Percentiles rank a stretch among this genome's conserved stretches.
phyloP scores from a whole-genome alignment of 2,888 invertebrate species.

The Campoplex nolae region DNA sequence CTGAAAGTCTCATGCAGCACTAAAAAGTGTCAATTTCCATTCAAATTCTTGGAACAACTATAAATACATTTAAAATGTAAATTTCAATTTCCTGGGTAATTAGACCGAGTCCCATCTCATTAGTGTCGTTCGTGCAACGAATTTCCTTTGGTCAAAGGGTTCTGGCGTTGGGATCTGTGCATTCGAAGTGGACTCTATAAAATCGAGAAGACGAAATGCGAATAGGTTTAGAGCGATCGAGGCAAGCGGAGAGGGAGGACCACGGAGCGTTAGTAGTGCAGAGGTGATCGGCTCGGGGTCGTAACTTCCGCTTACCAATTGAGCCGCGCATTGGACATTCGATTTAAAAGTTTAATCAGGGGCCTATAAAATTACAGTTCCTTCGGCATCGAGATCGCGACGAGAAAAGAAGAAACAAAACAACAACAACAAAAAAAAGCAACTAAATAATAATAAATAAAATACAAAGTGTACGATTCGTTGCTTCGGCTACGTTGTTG shows the following conservation, averaged over 20 bases:
- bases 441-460: slow-evolving; percentile 14
- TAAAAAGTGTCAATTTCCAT: no score
- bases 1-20: no score
- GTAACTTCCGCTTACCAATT: slow-evolving; percentile 83
- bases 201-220: slow-evolving; percentile 52
- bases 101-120: not conserved
- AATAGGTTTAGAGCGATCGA: slow-evolving; percentile 16
- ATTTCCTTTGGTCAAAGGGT: not conserved
- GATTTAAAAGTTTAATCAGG: slow-evolving; percentile 85
- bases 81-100: not conserved
- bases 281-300: slow-evolving; percentile 84
- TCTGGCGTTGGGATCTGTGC: slow-evolving; percentile 5
- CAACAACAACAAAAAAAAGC: no score
- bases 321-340: slow-evolving; percentile 81
- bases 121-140: not conserved
- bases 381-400: slow-evolving; percentile 61
- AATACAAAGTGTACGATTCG: slow-evolving; percentile 18
- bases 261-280: slow-evolving; percentile 83
- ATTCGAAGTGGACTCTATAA: slow-evolving; percentile 24
- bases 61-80: not conserved
- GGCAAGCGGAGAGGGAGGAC: slow-evolving; percentile 67
- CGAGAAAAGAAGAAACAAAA: slow-evolving; percentile 1
- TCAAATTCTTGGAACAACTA: not conserved
- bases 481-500: slow-evolving; percentile 23
- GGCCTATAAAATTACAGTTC: slow-evolving; percentile 82